A percentile compares a stretch with the other conserved stretches of the same genome.
These are phyloP conservation scores for Pocillopora grandis DNA, from an alignment of 92 coral and sea anemone species.

Conservation along the genomic window DNA sequence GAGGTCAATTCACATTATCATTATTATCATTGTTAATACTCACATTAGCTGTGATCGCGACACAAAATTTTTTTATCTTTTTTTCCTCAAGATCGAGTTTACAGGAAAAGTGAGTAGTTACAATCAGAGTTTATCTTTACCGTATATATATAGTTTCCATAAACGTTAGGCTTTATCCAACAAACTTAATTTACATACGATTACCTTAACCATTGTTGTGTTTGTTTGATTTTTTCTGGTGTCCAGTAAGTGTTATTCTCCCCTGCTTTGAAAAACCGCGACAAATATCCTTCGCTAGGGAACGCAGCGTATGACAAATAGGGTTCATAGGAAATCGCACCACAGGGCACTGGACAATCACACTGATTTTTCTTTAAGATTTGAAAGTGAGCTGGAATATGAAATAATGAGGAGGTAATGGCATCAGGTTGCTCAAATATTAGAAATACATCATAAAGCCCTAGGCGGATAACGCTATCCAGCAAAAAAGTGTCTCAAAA, in stretches of 20 bases:
- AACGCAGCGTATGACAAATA: background rate
- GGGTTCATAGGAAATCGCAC: background rate
- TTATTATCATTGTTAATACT: background rate
- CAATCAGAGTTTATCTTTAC: too few species aligned
- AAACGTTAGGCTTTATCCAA: too few species aligned
- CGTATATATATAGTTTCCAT: too few species aligned
- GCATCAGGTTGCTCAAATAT: too few species aligned
- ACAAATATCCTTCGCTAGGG: background rate
- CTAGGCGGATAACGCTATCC: too few species aligned
- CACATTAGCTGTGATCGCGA: background rate
- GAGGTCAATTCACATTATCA: too few species aligned
- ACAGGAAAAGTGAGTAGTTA: too few species aligned
- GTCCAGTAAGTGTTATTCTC: too few species aligned
- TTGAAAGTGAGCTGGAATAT: background rate
- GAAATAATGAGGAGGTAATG: background rate
- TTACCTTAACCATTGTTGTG: background rate
- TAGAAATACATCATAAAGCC: too few species aligned
- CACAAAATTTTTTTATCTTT: background rate
- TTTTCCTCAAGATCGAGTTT: background rate
- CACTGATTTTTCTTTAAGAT: background rate
- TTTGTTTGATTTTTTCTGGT: background rate
- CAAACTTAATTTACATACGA: too few species aligned
- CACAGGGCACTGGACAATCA: conserved; percentile 17
- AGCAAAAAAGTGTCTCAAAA: too few species aligned
- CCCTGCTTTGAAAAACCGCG: background rate